Evolutionary conservation across 2,888 invertebrate species (phyloP), one percentile per base, ranked within the genome.

Genomic region (Lepas anatifera): DNA sequence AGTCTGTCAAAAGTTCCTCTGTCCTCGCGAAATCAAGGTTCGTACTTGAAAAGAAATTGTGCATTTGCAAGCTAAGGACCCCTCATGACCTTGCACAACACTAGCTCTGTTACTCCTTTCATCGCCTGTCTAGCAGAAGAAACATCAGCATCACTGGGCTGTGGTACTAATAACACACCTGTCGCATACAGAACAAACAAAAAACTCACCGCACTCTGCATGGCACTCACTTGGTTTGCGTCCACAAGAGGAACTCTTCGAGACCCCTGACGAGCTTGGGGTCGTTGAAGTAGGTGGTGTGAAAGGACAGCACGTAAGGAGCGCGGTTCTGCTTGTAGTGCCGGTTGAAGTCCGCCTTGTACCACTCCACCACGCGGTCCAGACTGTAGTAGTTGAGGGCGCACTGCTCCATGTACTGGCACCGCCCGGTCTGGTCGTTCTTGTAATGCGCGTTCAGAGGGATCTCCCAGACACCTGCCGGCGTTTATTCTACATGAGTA

Each of bases 211-310:
- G n/a, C n/a, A n/a, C n/a, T n/a, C n/a, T n/a, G 50, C 18, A n/a
- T n/a, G 22, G 18, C 27, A 52, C 63, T 64, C 37, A 64, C 63
- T 64, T 64, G 13, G 1, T 6, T 22, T 37, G 35, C 8, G 22
- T 10, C 66, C 92, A 93, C 75, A 89, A 87, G 71, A 95, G 81
- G 81, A 95, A 95, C 80, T 91, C 91, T 75, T 89, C 88, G 2
- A 95, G 82, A 29, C 93, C 94, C 71, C 83, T 83, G 78, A 92
- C 92, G 18, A 92, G 82, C 76, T 87, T 90, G 77, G 89, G 91
- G 75, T 89, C 91, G 78, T 89, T 92, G 84, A 96, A 95, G 96
- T 95, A 96, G 81, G 94, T 95, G 1, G 95, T 95, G 78, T 96
- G 95, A 86, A 94, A 90, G 0, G 94, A 88, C 92, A 94, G 92